phyloP scores from a whole-genome alignment of 2,113 vertebrate genomes.

The Callospermophilus lateralis region DNA sequence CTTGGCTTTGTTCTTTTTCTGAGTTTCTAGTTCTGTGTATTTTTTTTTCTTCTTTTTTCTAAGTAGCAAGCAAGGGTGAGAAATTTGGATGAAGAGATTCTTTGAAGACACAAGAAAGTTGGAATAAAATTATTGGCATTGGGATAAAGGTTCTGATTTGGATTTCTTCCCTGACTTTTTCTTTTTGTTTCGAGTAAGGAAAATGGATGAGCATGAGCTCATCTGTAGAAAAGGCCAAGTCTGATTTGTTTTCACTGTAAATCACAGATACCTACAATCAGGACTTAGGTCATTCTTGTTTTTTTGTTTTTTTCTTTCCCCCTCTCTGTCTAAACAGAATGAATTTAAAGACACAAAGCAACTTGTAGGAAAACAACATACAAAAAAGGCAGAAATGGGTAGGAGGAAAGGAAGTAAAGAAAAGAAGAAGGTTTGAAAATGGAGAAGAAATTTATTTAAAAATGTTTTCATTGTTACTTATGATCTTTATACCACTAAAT shows the following conservation, averaged over 20 bases:
- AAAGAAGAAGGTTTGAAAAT: neutral
- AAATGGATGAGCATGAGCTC: slow-evolving; percentile 20
- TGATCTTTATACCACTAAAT: neutral
- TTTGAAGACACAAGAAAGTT: neutral
- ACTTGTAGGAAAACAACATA: neutral
- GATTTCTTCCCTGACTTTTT: slow-evolving; percentile 54
- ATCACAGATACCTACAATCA: neutral
- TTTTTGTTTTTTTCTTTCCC: too few relatives aligned
- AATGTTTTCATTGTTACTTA: neutral
- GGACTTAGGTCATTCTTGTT: neutral
- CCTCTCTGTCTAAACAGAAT: neutral
- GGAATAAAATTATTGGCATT: slow-evolving; percentile 50
- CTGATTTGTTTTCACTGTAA: slow-evolving; percentile 30
- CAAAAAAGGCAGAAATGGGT: neutral
- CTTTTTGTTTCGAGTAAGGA: slow-evolving; percentile 15
- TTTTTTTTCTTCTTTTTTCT: neutral
- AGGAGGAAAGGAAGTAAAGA: neutral
- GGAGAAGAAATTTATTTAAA: neutral
- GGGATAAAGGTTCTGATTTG: slow-evolving; percentile 60
- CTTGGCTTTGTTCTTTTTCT: neutral
- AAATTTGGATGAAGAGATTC: neutral
- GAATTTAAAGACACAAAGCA: neutral
- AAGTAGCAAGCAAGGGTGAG: neutral
- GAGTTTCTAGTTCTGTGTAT: neutral
- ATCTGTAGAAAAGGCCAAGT: slow-evolving; percentile 11